Evolutionary conservation across 2,113 vertebrate genomes (phyloP), one percentile per base, ranked within the genome.

Genomic region (Ifrita kowaldi): DNA sequence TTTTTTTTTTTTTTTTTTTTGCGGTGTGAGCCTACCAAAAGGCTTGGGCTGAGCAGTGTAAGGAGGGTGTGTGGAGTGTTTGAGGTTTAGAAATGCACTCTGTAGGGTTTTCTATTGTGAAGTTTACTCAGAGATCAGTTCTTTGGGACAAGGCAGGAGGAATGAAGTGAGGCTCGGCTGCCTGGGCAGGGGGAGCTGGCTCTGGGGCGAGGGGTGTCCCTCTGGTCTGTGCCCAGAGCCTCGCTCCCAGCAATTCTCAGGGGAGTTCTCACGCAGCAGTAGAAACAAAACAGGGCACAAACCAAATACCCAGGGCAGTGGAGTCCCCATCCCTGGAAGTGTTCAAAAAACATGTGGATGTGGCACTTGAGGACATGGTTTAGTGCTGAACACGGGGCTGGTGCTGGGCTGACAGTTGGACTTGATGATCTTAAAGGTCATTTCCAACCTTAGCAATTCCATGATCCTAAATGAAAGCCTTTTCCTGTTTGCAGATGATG

Each of bases 211-310:
- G 11, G 12, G 3, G 3, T 14, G 16, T 41, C 11, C 23, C 55
- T 18, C 6, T 26, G 2, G 3, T 9, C 67, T 12, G 33, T 9
- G 37, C 5, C 23, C 35, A 0, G 6, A 16, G 16, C 39, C 30
- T 4, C 4, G 3, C 27, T 26, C 28, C 3, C n/a, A 24, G 68
- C 14, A 7, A 0, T 3, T 30, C 33, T 9, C 46, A 7, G 23
- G 55, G 24, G 7, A 42, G 4, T 30, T 27, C 52, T 44, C 11
- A 16, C 27, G n/a, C 33, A 8, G 12, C 6, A 87, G 16, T 2
- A 41, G 41, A 18, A 44, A 57, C 19, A 30, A 42, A 80, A 21
- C 7, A 30, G 26, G 56, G 11, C 46, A 49, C 15, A 19, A 67
- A 20, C 6, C 23, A 13, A 26, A n/a, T 2, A 8, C 52, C 20